phyloP scores from a whole-genome alignment of 2,113 vertebrate species.

The Apodemus speciosus region DNA sequence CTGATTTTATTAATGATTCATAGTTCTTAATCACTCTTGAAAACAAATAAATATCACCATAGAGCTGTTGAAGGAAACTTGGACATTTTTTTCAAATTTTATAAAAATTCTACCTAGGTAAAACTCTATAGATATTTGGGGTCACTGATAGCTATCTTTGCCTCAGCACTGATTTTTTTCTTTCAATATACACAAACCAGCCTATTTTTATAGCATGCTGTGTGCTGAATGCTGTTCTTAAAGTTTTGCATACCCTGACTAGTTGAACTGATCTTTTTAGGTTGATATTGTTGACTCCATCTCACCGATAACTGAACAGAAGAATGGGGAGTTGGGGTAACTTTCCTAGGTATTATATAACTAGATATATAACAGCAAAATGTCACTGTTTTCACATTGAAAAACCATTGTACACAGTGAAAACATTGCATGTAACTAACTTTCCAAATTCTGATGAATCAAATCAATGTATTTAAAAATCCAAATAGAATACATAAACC shows the following conservation, averaged over 20 bases:
- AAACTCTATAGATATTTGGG: neutral
- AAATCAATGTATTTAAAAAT: neutral
- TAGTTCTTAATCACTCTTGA: slow-evolving; percentile 9
- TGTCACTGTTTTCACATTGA: neutral
- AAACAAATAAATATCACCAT: slow-evolving; percentile 53
- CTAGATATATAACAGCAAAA: neutral
- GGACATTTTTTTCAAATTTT: neutral
- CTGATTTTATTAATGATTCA: slow-evolving; percentile 53
- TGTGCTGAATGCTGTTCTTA: neutral
- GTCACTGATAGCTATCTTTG: neutral
- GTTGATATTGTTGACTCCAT: neutral
- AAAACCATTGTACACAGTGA: neutral
- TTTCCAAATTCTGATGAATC: slow-evolving; percentile 17
- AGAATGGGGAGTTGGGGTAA: neutral
- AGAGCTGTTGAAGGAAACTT: slow-evolving; percentile 38
- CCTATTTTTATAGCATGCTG: neutral
- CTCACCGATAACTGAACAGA: slow-evolving; percentile 21
- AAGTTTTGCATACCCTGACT: neutral
- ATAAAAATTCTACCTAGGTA: slow-evolving; percentile 30
- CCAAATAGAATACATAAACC: neutral
- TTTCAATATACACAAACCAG: neutral
- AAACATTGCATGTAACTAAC: neutral
- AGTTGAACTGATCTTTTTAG: neutral
- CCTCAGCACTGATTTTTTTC: neutral
- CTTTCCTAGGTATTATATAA: neutral